Conservation (phyloP, 2,797 vertebrate genomes). For the Scolopax rusticola region DNA sequence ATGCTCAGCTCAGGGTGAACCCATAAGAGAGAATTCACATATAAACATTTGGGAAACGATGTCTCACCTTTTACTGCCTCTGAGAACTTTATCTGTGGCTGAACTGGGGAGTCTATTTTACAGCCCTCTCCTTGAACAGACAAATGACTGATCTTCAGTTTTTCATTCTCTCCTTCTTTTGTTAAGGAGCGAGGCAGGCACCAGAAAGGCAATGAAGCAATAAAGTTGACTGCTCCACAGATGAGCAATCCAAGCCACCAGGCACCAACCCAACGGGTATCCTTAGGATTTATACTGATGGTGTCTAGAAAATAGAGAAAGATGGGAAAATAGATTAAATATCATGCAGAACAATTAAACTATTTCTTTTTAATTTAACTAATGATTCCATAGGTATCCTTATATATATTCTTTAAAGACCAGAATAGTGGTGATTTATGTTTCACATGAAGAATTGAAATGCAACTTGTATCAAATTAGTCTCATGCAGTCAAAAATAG, state of each 20-base stretch:
- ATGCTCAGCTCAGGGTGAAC: neutral
- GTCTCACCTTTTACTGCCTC: constrained; percentile 69
- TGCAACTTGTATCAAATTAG: neutral
- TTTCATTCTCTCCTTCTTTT: constrained; percentile 54
- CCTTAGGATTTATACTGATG: constrained; percentile 87
- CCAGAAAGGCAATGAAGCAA: constrained; percentile 90
- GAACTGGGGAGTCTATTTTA: neutral
- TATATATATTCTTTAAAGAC: neutral
- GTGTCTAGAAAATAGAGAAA: constrained; percentile 76
- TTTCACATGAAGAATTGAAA: neutral
- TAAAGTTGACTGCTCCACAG: constrained; percentile 81
- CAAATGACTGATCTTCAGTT: constrained; percentile 13
- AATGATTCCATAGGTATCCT: neutral
- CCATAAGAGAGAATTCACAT: neutral
- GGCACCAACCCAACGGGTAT: constrained; percentile 93
- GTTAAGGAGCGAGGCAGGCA: constrained; percentile 86
- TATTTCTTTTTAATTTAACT: neutral
- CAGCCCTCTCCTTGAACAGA: neutral
- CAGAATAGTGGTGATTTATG: neutral
- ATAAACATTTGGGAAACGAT: neutral
- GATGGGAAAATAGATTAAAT: neutral
- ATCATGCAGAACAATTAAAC: neutral
- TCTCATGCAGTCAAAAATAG: neutral
- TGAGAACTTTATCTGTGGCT: constrained; percentile 55
- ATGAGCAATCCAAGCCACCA: constrained; percentile 93